Base-by-base conservation (phyloP, 2,888 invertebrate species). In the Phlogophora meticulosa region DNA sequence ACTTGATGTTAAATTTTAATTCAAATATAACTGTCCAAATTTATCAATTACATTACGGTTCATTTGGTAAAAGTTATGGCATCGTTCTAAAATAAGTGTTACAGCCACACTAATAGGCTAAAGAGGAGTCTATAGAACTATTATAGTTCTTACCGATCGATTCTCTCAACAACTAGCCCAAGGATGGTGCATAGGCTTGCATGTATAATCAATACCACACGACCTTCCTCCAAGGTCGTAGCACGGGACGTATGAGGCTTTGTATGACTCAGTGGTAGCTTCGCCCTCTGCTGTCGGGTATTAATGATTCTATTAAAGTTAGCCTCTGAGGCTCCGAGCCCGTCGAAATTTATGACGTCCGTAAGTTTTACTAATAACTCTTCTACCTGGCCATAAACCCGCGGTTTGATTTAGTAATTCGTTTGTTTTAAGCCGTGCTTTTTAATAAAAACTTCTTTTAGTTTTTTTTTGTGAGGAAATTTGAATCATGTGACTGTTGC, bases 261-360 rank as follows among this genome's bases (percentile, higher is more conserved):
- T 36, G 61, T 45, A 51, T 68, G 66, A 80, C 51, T 61, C 82
- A 67, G 55, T 58, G 62, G 71, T 53, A 67, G 76, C 68, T 66
- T 46, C 51, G 68, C 51, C 62, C 75, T 76, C 66, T 24, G 49
- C 56, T 42, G 58, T 72, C 53, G 46, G 48, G 51, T 83, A 81
- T 87, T 87, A 88, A 89, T 83, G 87, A 84, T 83, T 87, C 87
- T 88, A 87, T 86, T 84, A 87, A 85, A 81, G 75, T 74, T 80
- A 78, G 80, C 78, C 87, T 84, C 80, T 69, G 78, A 77, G 79
- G 78, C 86, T 84, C 78, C 72, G 68, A 82, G 81, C 81, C 76
- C 78, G 75, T 82, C 88, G 74, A 86, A 88, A 91, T 91, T 91
- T 90, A 91, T 87, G 84, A 83, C 81, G 49, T 72, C 72, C 59